Conservation (phyloP, 2,797 vertebrate species). For the Hydrophis major region DNA sequence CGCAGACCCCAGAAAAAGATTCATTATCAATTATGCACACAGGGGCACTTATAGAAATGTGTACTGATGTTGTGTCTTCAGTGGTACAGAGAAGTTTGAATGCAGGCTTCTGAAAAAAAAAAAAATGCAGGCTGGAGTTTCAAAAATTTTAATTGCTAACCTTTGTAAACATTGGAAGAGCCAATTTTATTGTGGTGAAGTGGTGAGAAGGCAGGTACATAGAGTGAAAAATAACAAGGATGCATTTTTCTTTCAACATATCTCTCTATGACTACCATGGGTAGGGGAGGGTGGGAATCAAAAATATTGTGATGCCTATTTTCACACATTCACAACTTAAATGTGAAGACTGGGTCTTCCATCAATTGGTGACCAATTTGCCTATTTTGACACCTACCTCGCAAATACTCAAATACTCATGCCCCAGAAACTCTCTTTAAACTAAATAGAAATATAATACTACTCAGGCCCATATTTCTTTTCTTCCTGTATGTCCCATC, state of each 20-base stretch:
- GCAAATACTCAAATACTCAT: background rate
- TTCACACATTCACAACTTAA: background rate
- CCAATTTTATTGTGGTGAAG: background rate
- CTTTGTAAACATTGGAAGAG: background rate
- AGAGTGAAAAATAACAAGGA: background rate
- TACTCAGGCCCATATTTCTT: background rate
- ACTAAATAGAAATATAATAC: background rate
- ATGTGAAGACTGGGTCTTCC: background rate
- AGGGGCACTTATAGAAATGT: background rate
- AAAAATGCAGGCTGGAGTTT: background rate
- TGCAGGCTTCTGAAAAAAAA: background rate
- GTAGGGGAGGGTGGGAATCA: background rate
- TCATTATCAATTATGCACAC: background rate
- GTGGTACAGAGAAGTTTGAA: background rate
- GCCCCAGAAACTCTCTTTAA: background rate
- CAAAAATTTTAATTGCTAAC: background rate
- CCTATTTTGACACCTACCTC: background rate
- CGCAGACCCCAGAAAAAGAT: background rate
- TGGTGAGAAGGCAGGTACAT: background rate
- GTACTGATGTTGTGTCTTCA: background rate
- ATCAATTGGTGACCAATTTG: background rate
- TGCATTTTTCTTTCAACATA: background rate
- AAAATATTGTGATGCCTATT: background rate
- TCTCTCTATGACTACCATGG: background rate
- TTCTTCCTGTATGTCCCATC: background rate